A percentile compares a stretch with the other conserved stretches of the same genome.
These are phyloP conservation scores for Phalacrocorax aristotelis DNA, from an alignment of 2,113 vertebrate species.

Conservation along the genomic window DNA sequence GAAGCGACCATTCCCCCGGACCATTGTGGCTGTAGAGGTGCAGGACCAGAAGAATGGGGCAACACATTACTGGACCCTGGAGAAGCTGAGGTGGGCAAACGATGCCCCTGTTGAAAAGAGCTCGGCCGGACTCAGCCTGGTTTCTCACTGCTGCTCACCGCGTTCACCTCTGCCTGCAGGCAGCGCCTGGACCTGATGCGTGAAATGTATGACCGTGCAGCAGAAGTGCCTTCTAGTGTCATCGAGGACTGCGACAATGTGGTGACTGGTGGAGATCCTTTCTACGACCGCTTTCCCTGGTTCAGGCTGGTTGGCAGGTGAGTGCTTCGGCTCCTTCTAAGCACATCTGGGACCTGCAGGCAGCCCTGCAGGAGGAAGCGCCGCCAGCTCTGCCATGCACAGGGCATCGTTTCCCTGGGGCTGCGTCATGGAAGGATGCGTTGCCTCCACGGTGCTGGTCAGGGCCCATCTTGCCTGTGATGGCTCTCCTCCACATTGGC, in stretches of 20 bases:
- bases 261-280: constrained; percentile 93
- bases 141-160: accelerated
- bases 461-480: neutral
- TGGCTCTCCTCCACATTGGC: neutral
- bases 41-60: constrained; percentile 98
- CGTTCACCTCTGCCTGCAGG: constrained; percentile 60
- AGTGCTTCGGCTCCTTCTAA: constrained; percentile 60
- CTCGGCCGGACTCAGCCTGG: accelerated
- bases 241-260: constrained; percentile 89
- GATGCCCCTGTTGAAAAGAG: accelerated
- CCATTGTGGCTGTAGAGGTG: constrained; percentile 95
- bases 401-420: accelerated
- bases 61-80: constrained; percentile 96
- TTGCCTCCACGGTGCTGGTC: neutral
- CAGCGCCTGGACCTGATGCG: constrained; percentile 95
- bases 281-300: constrained; percentile 98
- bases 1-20: constrained; percentile 88
- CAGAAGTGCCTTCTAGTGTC: constrained; percentile 88
- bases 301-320: constrained; percentile 98
- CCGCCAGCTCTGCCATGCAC: accelerated
- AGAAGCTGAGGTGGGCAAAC: constrained; percentile 87
- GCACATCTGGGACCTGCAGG: neutral
- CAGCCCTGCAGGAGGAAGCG: neutral
- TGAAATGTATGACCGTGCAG: constrained; percentile 96
- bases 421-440: accelerated